Base-by-base conservation (phyloP, 2,113 vertebrate genomes). In the Protomyctophum bolini region DNA sequence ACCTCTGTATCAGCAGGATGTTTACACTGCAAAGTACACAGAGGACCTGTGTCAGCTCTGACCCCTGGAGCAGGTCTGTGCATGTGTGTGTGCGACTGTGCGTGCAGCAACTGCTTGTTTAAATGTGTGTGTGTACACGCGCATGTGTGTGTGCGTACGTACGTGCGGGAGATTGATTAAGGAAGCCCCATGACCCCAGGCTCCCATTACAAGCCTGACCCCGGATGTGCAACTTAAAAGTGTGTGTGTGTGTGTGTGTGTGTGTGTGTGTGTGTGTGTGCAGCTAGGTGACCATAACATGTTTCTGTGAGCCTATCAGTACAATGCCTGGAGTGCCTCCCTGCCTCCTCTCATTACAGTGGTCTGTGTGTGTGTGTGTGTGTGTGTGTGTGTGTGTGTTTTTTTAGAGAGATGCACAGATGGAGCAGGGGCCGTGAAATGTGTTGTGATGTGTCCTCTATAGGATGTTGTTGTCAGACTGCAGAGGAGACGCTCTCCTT, bases 391-490 rank as follows among this genome's bases (percentile, higher is more conserved):
- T 2, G 3, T 59, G 70, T 70, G 58, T 70, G 28, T 58, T 21
- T 21, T 1, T 10, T 14, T 1, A 21, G 8, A 49, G 15, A 63
- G 10, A 64, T 58, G 7, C 51, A 64, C 46, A 75, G 7, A 29
- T 9, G n/a, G 54, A 73, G 68, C 69, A 59, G 64, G 52, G 76
- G 85, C 33, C 86, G 83, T 91, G 89, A 87, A 91, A 91, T 90
- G 75, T 74, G 87, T 88, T 88, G 76, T 88, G 89, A 89, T 85
- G 82, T 87, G 66, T 82, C 71, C 75, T 75, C 81, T 83, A 82
- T 86, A 77, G 76, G 76, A 85, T 83, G 75, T 79, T 68, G 72
- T 60, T 87, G 73, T 86, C 70, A 75, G 68, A 71, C 77, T 61
- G 60, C 58, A 73, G 66, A 78, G 67, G 63, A 79, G 87, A 89